These are phyloP conservation scores for Oikopleura vanhoeffeni DNA, from an alignment of 23 tunicate genomes.

Conservation along the genomic window DNA sequence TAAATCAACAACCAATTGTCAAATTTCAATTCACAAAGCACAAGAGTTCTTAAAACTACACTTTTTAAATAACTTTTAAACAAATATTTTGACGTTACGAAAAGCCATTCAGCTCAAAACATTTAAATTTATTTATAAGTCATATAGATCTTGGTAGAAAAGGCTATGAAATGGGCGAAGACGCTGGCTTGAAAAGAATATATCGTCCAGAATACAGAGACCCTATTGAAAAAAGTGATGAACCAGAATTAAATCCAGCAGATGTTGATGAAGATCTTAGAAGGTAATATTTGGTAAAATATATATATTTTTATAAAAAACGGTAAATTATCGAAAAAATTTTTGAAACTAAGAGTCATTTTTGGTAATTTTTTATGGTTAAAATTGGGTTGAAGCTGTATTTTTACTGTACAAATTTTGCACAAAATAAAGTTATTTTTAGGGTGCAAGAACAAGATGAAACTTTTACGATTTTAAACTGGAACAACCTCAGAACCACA, in stretches of 20 bases:
- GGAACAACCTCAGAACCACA: not conserved
- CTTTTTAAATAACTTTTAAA: no score
- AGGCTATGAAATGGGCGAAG: constrained; percentile 4
- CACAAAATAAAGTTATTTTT: not conserved
- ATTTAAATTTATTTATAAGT: not conserved
- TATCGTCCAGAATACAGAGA: not conserved
- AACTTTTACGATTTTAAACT: not conserved
- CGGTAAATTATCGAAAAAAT: not conserved
- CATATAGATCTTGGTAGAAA: not conserved
- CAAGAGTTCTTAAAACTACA: no score
- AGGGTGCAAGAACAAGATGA: constrained; percentile 1
- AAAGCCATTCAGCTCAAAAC: not conserved
- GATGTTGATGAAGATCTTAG: not conserved
- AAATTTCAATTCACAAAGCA: no score
- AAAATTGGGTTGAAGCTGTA: no score
- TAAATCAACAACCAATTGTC: no score
- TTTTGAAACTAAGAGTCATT: not conserved
- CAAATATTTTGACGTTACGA: no score
- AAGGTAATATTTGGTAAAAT: no score
- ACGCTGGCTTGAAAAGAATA: not conserved
- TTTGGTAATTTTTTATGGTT: no score
- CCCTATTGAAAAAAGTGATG: not conserved
- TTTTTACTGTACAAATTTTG: no score
- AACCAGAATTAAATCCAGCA: constrained; percentile 4
- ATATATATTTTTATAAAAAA: not conserved